Conservation (phyloP, 2,888 invertebrate species). For the Pristionchus arcanus region DNA sequence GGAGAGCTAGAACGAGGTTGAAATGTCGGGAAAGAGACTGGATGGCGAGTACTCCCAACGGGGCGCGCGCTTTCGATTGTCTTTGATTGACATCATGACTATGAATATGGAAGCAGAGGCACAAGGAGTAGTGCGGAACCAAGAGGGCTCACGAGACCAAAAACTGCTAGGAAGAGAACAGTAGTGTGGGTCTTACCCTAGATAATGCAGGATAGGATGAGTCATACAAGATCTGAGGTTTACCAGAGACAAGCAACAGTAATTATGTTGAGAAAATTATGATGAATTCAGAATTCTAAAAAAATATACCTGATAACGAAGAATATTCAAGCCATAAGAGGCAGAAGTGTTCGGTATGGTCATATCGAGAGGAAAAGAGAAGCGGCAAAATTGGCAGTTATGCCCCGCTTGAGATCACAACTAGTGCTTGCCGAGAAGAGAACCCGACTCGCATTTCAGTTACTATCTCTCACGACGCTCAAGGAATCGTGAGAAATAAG, state of each 20-base stretch:
- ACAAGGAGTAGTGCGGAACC: neutral
- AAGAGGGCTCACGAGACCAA: too few species aligned
- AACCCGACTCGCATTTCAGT: neutral
- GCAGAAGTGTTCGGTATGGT: too few species aligned
- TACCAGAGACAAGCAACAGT: too few species aligned
- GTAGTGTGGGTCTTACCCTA: too few species aligned
- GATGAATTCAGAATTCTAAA: too few species aligned
- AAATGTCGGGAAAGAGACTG: constrained; percentile 9
- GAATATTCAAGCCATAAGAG: too few species aligned
- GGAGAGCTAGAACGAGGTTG: neutral
- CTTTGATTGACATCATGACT: constrained; percentile 51
- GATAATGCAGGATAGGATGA: too few species aligned
- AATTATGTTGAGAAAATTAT: too few species aligned
- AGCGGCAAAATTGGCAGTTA: neutral
- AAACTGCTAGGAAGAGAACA: too few species aligned
- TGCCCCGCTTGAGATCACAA: neutral
- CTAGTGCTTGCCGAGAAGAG: neutral
- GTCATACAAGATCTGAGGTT: too few species aligned
- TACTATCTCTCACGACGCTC: neutral
- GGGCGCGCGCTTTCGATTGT: neutral
- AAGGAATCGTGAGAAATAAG: neutral
- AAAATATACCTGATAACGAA: too few species aligned
- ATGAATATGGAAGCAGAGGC: constrained; percentile 19
- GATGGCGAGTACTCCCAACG: neutral
- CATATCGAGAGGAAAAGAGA: neutral